Base-by-base conservation (phyloP, 1,140 invertebrate species). In the Aricia agestis region DNA sequence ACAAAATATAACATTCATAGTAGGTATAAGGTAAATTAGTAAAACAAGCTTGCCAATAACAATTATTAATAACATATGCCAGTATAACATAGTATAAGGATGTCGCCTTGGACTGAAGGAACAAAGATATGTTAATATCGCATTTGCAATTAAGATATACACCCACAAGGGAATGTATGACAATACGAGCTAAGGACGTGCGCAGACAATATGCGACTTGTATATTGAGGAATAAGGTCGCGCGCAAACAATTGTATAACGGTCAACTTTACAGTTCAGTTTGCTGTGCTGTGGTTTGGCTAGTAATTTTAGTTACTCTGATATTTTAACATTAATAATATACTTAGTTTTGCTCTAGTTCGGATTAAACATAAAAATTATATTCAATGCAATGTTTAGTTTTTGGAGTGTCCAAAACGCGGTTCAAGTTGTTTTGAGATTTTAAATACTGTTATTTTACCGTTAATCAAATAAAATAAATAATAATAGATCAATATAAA, bases 141-240 rank as follows among this genome's bases (percentile, higher is more conserved):
- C 74, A 91, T 91, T 89, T 89, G 87, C 89, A 91, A 91, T 89
- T 91, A 85, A 86, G 80, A 91, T 89, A 74, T 42, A 78, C 85
- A 74, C 88, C 85, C 87, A 85, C 85, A 71, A 74, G 85, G 82
- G 59, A 79, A 84, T 80, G 69, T 90, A 87, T 90, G 75, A 86
- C 76, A 78, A 74, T 78, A 75, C 73, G 73, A 69, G 69, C 45
- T 58, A 63, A 31, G 57, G 10, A 67, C 58, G 32, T 32, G 58
- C 68, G 57, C 57, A 57, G 15, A 58, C 42, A 45, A 19, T 7
- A 52, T 52, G 66, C 25, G 19, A 52, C 36, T 7, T 25, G n/a
- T n/a, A n/a, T n/a, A n/a, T n/a, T n/a, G n/a, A 67, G 17, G 41
- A 52, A 52, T 52, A 52, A 52, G 45, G 45, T 52, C 45, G 45